Percentiles rank a stretch among this genome's conserved stretches.
Evolutionary conservation across 2,797 vertebrate species (phyloP).

Genomic region (Odontamblyopus rebecca): DNA sequence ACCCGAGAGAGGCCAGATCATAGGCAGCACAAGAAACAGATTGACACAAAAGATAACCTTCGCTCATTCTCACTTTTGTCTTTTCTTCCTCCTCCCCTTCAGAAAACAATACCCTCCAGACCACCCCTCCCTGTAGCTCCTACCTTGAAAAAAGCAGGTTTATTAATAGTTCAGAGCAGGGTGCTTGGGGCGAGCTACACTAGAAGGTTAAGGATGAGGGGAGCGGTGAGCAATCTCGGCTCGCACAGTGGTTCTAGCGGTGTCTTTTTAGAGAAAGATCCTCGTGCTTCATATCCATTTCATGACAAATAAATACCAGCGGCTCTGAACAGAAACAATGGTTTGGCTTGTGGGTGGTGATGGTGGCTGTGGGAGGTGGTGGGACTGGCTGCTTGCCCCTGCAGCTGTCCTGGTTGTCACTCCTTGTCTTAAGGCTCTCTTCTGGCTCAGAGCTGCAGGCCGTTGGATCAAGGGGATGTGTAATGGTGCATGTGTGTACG

Average conservation of each 20-base stretch:
- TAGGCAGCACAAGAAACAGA: constrained; percentile 45
- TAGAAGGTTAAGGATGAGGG: constrained; percentile 65
- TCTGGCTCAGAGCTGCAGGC: constrained; percentile 68
- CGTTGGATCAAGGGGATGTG: constrained; percentile 67
- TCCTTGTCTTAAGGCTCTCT: constrained; percentile 81
- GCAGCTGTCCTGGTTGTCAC: constrained; percentile 82
- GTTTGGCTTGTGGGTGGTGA: constrained; percentile 57
- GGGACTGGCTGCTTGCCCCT: constrained; percentile 66
- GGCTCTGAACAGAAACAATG: constrained; percentile 72
- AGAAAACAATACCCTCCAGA: constrained; percentile 57
- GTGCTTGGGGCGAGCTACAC: constrained; percentile 51
- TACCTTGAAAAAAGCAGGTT: constrained; percentile 60
- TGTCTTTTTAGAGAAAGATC: constrained; percentile 69
- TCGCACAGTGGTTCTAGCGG: constrained; percentile 38
- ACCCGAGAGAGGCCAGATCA: constrained; percentile 50
- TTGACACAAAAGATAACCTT: constrained; percentile 38
- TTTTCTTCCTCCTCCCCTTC: constrained; percentile 46
- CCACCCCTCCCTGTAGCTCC: constrained; percentile 29
- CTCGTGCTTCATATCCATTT: constrained; percentile 75
- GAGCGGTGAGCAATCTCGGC: constrained; percentile 39
- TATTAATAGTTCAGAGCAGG: constrained; percentile 65
- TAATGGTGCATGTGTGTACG: constrained; percentile 23
- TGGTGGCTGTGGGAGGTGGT: constrained; percentile 29
- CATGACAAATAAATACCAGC: constrained; percentile 82
- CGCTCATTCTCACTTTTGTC: constrained; percentile 29